Percentiles rank a stretch among this genome's conserved stretches.
Conservation (phyloP, 1,140 invertebrate species). For the Trichomalopsis sarcophagae region DNA sequence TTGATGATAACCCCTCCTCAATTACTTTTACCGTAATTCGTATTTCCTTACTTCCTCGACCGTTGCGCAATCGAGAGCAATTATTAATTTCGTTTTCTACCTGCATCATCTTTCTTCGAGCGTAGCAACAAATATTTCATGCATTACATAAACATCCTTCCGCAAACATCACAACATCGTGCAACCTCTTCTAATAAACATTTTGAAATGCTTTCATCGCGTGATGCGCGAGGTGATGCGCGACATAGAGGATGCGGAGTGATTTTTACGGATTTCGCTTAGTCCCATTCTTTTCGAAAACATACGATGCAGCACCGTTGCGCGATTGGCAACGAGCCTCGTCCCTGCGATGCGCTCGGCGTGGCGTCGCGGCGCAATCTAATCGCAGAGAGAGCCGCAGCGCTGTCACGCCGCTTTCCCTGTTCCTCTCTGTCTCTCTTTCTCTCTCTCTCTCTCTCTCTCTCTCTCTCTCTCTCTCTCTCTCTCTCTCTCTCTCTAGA, state of each 20-base stretch:
- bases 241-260: no score
- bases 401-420: constrained; percentile 50
- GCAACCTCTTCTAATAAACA: constrained; percentile 3
- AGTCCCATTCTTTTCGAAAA: no score
- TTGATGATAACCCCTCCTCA: neutral
- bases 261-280: no score
- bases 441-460: neutral
- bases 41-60: constrained; percentile 26
- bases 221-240: no score
- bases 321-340: no score
- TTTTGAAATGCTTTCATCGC: neutral
- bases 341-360: constrained; percentile 37
- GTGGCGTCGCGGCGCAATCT: constrained; percentile 56
- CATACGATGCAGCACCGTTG: no score
- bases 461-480: neutral
- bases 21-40: neutral
- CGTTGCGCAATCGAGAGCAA: neutral
- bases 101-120: neutral
- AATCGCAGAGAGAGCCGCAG: constrained; percentile 53
- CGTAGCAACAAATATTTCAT: neutral
- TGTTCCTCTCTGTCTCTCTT: neutral
- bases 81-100: constrained; percentile 23
- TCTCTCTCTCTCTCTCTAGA: constrained; percentile 2
- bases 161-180: neutral
- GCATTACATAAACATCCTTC: constrained; percentile 22